Base-by-base conservation (phyloP, 2,797 vertebrate genomes). In the Artibeus jamaicensis region DNA sequence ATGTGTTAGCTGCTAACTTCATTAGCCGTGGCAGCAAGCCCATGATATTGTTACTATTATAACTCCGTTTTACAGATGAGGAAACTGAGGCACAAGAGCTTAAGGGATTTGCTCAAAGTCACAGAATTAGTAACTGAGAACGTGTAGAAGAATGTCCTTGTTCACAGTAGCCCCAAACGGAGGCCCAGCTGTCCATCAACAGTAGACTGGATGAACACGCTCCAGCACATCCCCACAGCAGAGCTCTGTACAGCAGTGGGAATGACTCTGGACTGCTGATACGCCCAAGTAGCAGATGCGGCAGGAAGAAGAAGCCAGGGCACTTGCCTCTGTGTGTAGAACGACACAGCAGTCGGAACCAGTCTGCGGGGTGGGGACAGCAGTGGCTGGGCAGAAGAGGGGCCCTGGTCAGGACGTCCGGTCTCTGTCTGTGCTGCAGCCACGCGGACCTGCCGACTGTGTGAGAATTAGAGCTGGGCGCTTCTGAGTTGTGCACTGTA, bases 321-420 rank as follows among this genome's bases (percentile, higher is more conserved):
- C 14, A 6, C 2, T 0, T 11, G 57, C 65, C 53, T 76, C 44
- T 57, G 57, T 74, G 2, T 9, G 22, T 4, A 9, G 24, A 42
- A 44, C 37, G 67, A 24, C 74, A 48, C 15, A 68, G 24, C 16
- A 7, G 44, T 34, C 14, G 8, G 0, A 29, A 62, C n/a, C n/a
- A 0, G 3, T 1, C 65, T 10, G 11, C 8, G 14, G 32, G 3
- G 3, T 2, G 9, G 48, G 21, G 2, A 5, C 0, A 1, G 32
- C 0, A 6, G 22, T 1, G 29, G 32, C 34, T 32, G n/a, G 46
- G 37, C 1, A 2, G 12, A 6, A 3, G 24, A 7, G 26, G 29
- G 4, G 22, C 59, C 0, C 39, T n/a, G 22, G 62, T 34, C 29
- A 0, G 4, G 9, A 4, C 8, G 3, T 26, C 34, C 0, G 1